Percentiles rank a stretch among this genome's conserved stretches.
phyloP scores from a whole-genome alignment of 2,113 vertebrate species.

The Tachysurus vachellii region DNA sequence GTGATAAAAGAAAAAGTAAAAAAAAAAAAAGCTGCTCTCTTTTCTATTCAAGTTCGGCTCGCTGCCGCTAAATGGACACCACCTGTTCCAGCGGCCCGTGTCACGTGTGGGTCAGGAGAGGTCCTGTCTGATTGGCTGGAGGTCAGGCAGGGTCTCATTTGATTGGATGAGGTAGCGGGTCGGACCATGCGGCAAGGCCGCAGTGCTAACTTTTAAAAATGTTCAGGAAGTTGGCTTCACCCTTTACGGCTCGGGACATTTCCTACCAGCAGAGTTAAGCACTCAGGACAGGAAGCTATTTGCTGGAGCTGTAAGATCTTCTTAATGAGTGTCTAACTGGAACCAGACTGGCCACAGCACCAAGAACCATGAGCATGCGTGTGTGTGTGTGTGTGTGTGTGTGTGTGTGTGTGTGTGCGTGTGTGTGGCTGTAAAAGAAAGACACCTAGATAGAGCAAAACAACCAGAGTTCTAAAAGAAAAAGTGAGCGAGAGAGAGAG shows the following conservation, averaged over 20 bases:
- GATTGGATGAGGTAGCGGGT: constrained; percentile 71
- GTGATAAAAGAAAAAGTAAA: constrained; percentile 13
- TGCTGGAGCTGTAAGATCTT: constrained; percentile 93
- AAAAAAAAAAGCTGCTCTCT: constrained; percentile 36
- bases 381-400: constrained; percentile 56
- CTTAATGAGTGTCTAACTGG: constrained; percentile 99
- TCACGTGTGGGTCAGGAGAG: constrained; percentile 72
- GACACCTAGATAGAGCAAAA: too few relatives aligned
- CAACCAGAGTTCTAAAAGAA: too few relatives aligned
- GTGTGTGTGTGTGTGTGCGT: neutral
- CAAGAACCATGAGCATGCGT: constrained; percentile 51
- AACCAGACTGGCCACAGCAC: constrained; percentile 94
- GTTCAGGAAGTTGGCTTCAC: constrained; percentile 92
- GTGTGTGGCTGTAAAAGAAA: neutral
- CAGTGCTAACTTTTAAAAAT: constrained; percentile 84
- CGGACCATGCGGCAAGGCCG: constrained; percentile 69
- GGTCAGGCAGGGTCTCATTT: constrained; percentile 71
- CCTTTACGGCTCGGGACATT: constrained; percentile 84
- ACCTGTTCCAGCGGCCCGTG: constrained; percentile 76
- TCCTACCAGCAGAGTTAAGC: constrained; percentile 94
- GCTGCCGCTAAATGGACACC: constrained; percentile 73
- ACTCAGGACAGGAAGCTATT: constrained; percentile 97
- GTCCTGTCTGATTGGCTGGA: constrained; percentile 74
- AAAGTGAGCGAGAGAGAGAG: constrained; percentile 61
- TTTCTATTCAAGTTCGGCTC: constrained; percentile 60